phyloP scores from a whole-genome alignment of 2,797 vertebrate genomes.

The Luscinia megarhynchos region DNA sequence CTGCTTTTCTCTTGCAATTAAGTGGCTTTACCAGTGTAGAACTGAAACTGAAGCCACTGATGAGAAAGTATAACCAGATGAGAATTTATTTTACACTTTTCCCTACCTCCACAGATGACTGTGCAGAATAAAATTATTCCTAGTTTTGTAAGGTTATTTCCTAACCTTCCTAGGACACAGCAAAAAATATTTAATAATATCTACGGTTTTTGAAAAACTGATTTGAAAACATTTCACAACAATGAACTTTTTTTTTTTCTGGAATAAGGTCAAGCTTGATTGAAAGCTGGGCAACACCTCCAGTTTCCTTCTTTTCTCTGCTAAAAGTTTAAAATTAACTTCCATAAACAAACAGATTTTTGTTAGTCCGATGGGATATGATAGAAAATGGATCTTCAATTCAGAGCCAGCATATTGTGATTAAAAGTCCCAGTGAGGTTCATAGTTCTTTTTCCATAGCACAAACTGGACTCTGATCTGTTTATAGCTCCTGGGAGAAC shows the following conservation, averaged over 20 bases:
- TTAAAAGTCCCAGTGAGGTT: conserved; percentile 73
- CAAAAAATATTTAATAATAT: background rate
- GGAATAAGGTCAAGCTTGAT: conserved; percentile 24
- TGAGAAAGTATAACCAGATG: background rate
- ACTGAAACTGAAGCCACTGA: background rate
- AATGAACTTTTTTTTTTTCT: background rate
- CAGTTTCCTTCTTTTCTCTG: conserved; percentile 21
- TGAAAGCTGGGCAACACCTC: conserved; percentile 52
- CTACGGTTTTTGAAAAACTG: background rate
- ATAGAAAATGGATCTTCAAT: conserved; percentile 74
- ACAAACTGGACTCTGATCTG: conserved; percentile 67
- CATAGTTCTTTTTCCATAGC: conserved; percentile 69
- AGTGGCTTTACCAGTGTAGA: background rate
- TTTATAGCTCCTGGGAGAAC: conserved; percentile 72
- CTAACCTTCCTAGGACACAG: background rate
- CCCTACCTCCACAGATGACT: background rate
- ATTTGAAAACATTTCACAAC: background rate
- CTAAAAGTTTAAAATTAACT: conserved; percentile 69
- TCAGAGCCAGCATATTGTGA: conserved; percentile 60
- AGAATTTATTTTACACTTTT: background rate
- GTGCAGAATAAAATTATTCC: background rate
- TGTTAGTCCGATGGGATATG: conserved; percentile 48
- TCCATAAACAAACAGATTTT: conserved; percentile 64
- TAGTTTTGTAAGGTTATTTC: background rate
- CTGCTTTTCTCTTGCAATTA: background rate